Evolutionary conservation across 2,113 vertebrate genomes (phyloP).

Genomic region (Polypterus senegalus): DNA sequence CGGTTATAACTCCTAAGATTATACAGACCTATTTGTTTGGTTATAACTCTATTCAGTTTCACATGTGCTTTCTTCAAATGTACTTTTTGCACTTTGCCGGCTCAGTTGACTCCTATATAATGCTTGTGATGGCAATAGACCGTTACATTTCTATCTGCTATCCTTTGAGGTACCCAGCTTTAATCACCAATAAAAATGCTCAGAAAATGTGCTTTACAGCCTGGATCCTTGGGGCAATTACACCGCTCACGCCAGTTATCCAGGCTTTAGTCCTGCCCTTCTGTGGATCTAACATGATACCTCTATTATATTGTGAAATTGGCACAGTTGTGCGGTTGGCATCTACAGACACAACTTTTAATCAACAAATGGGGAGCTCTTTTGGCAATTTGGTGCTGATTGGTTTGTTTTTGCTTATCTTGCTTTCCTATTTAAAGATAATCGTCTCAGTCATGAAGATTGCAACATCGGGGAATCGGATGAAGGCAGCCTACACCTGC

Average conservation of each 20-base stretch:
- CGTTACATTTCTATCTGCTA: background rate
- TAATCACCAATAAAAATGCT: background rate
- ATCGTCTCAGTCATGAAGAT: background rate
- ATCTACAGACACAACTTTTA: background rate
- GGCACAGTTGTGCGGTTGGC: background rate
- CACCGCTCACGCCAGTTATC: background rate
- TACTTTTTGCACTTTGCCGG: background rate
- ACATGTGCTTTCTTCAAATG: background rate
- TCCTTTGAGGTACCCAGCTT: background rate
- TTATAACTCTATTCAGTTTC: background rate
- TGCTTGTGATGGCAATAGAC: background rate
- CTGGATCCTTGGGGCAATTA: background rate
- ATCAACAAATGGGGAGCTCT: background rate
- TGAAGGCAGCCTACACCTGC: slow-evolving; percentile 1
- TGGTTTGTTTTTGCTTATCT: background rate
- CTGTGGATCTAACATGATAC: background rate
- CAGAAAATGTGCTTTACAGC: background rate
- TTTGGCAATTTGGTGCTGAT: background rate
- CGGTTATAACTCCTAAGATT: too few species aligned
- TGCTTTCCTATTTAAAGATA: background rate
- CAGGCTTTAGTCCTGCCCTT: background rate
- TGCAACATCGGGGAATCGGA: too few species aligned
- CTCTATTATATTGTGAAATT: background rate
- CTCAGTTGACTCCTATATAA: background rate
- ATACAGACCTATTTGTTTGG: too few species aligned